Evolutionary conservation across 2,797 vertebrate genomes (phyloP), one percentile per base, ranked within the genome.

Genomic region (Sparus aurata): DNA sequence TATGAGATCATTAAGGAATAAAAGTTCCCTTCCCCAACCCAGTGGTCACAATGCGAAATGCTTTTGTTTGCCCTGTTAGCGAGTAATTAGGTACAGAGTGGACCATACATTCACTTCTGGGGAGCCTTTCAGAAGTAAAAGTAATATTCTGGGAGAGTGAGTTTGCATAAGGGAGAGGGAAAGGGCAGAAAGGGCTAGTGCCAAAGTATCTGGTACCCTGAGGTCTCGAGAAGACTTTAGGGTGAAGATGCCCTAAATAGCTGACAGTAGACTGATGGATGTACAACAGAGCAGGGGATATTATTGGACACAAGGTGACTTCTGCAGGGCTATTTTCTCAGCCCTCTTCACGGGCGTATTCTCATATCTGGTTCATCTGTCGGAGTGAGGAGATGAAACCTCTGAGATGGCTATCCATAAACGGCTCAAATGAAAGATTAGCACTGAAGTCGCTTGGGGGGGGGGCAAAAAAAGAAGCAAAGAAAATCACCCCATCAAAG

Each of bases 241-340:
- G 82, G 81, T 86, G 80, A 90, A 85, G 72, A 87, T 85, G 91
- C 88, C 89, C 92, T 82, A 84, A 91, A 93, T 89, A 89, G 85
- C 86, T 87, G 79, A 89, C 90, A 88, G 83, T 64, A 80, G 87
- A 91, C 88, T 90, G 92, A 91, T 91, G 89, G 86, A 80, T 90
- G 71, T 84, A 85, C 83, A 86, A 85, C 80, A 80, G 68, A 90
- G 82, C 81, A 3, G 4, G 4, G 45, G 65, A 87, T 92, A 92
- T 88, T 86, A 88, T 88, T 91, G 79, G 89, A 88, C 74, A 75
- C 91, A 91, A 92, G 91, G 93, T 93, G 92, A 93, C 89, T 90
- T 87, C 68, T 83, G 52, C 61, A 25, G 76, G 76, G 82, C 63
- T 88, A 86, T 82, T 87, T 92, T 86, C 80, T 86, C 75, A 62